Percentiles rank a stretch among this genome's conserved stretches.
Conservation (phyloP, 2,113 vertebrate genomes). For the Cyanoliseus patagonus region DNA sequence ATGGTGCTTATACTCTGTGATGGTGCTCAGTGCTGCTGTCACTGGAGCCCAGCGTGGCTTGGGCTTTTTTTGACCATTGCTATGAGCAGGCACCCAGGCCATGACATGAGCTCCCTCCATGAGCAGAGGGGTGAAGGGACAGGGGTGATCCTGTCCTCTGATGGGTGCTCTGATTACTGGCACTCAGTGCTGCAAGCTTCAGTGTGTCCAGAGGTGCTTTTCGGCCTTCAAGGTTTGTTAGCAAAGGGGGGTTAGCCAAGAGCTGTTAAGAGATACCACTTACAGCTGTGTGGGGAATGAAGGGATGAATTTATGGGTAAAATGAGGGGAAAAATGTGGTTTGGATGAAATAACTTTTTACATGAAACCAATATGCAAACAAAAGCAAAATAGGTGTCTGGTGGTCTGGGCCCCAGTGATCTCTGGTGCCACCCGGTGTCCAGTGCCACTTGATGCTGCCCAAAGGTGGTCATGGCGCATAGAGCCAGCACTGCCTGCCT, state of each 20-base stretch:
- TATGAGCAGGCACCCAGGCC: background rate
- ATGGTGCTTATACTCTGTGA: background rate
- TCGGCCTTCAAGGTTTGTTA: background rate
- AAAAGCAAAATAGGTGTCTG: background rate
- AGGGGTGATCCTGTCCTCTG: background rate
- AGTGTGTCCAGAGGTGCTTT: background rate
- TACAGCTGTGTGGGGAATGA: background rate
- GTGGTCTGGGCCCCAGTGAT: background rate
- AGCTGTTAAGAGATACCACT: background rate
- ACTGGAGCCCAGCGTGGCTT: background rate
- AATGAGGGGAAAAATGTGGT: background rate
- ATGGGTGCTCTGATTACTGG: background rate
- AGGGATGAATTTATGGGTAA: background rate
- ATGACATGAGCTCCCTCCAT: background rate
- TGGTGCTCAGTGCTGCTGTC: background rate
- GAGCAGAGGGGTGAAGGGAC: background rate
- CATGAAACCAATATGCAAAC: background rate
- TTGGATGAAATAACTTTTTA: background rate
- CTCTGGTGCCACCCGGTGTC: rapidly evolving
- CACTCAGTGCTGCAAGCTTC: background rate
- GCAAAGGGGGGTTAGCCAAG: background rate
- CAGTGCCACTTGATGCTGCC: background rate
- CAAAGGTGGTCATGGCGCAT: rapidly evolving
- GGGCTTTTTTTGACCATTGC: background rate
- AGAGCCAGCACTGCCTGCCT: background rate